Evolutionary conservation across 2,113 vertebrate species (phyloP).

Genomic region (Marcusenius ussheri): DNA sequence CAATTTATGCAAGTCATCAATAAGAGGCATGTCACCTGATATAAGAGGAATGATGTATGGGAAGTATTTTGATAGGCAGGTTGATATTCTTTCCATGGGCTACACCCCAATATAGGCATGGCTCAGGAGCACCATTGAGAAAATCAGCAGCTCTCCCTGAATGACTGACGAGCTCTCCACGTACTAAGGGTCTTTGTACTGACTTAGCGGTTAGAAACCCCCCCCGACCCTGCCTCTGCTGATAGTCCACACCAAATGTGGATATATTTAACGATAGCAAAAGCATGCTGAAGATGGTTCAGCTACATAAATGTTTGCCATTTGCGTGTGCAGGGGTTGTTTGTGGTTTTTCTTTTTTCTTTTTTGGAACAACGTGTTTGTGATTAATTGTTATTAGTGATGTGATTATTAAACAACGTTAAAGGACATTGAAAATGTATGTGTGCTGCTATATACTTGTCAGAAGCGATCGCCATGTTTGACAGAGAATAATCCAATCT

Average conservation of each 20-base stretch:
- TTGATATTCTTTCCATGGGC: neutral
- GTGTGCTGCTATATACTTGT: neutral
- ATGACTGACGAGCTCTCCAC: conserved; percentile 31
- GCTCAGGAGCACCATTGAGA: neutral
- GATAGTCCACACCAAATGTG: conserved; percentile 31
- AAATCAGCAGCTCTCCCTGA: conserved; percentile 22
- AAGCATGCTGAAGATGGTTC: conserved; percentile 52
- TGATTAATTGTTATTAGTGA: conserved; percentile 65
- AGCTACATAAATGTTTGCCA: conserved; percentile 43
- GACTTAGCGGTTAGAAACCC: conserved; percentile 26
- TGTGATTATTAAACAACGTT: conserved; percentile 63
- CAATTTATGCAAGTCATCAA: conserved; percentile 26
- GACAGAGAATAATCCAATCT: neutral
- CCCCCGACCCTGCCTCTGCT: conserved; percentile 35
- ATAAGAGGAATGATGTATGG: conserved; percentile 15
- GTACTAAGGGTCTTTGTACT: conserved; percentile 26
- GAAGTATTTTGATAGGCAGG: conserved; percentile 23
- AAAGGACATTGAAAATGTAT: conserved; percentile 53
- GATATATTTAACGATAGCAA: conserved; percentile 44
- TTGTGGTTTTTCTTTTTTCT: conserved; percentile 28
- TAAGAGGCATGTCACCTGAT: conserved; percentile 21
- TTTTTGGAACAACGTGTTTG: conserved; percentile 58
- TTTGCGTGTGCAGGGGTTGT: conserved; percentile 42
- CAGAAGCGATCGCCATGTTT: neutral
- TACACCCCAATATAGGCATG: conserved; percentile 11